A percentile compares a stretch with the other conserved stretches of the same genome.
phyloP scores from a whole-genome alignment of 1,140 invertebrate species.

The Armadillidium nasatum region DNA sequence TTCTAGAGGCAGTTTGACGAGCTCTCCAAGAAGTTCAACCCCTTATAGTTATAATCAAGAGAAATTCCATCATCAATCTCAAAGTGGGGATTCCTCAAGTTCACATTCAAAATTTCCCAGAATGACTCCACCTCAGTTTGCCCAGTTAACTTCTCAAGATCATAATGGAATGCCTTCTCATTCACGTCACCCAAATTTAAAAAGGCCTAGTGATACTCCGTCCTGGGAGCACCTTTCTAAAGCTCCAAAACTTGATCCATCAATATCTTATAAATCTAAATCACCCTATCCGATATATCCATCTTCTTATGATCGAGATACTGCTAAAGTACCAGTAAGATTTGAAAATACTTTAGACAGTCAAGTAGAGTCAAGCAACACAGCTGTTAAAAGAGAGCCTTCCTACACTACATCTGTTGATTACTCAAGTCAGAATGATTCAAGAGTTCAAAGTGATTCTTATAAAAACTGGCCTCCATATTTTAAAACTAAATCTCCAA shows the following conservation, averaged over 20 bases:
- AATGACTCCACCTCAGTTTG: not conserved
- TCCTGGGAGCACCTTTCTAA: slow-evolving; percentile 2
- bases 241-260: not conserved
- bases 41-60: not conserved
- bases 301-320: not conserved
- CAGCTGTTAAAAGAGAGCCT: not conserved
- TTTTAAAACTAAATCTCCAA: not conserved
- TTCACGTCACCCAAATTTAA: not conserved
- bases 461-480: not conserved
- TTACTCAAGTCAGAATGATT: not conserved
- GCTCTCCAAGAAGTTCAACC: not conserved
- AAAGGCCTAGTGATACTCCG: not conserved
- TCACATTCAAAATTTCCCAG: slow-evolving; percentile 1
- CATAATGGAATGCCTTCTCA: not conserved
- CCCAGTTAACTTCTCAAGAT: not conserved
- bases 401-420: not conserved
- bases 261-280: not conserved
- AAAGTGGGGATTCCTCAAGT: not conserved
- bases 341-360: not conserved
- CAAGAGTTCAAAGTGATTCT: not conserved
- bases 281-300: not conserved
- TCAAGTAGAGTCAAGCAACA: not conserved
- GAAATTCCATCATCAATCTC: not conserved
- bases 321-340: not conserved
- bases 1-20: not conserved